Evolutionary conservation across 2,113 vertebrate genomes (phyloP).

Genomic region (Oreochromis tanganicae): DNA sequence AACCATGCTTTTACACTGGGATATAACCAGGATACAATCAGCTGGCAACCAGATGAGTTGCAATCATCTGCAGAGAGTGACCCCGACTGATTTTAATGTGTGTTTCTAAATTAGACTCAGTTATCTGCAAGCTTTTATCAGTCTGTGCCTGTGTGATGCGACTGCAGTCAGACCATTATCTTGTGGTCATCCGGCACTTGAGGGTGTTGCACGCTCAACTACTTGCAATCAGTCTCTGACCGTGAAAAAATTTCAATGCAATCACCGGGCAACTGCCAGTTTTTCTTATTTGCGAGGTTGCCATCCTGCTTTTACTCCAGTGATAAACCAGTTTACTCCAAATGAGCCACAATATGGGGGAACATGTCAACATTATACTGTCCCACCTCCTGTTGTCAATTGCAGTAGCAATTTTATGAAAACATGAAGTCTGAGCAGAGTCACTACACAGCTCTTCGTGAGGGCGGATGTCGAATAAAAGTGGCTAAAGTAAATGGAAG

Average conservation of each 20-base stretch:
- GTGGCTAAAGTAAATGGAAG: fast-evolving
- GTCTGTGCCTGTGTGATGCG: fast-evolving
- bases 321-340: background rate
- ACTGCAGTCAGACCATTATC: fast-evolving
- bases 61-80: background rate
- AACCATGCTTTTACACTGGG: background rate
- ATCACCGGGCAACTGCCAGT: fast-evolving
- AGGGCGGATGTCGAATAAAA: fast-evolving
- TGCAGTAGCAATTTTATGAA: background rate
- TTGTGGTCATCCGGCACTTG: background rate
- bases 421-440: background rate
- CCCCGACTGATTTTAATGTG: background rate
- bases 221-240: background rate
- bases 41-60: background rate
- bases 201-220: background rate
- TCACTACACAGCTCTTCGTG: background rate
- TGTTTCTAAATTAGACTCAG: background rate
- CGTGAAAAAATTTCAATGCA: background rate
- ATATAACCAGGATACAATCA: background rate
- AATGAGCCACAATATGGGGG: background rate
- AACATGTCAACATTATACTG: background rate
- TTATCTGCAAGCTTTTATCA: background rate
- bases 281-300: background rate
- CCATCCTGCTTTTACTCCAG: background rate
- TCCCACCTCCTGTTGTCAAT: background rate